Base-by-base conservation (phyloP, 92 coral and sea anemone genomes). In the Micromussa lordhowensis region DNA sequence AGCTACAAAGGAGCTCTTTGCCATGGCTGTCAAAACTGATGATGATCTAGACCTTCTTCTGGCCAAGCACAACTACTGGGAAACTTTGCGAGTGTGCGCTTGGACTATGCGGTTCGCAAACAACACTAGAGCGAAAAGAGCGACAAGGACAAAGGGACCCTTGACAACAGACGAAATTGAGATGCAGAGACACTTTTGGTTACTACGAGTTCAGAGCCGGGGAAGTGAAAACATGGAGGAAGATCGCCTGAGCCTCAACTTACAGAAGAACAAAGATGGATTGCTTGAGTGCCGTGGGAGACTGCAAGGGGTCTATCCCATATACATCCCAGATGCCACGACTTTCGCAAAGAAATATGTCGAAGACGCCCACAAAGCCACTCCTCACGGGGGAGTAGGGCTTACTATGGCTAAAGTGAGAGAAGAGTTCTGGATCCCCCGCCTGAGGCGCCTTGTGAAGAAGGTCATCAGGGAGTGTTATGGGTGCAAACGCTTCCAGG, bases 1-100 rank as follows among this genome's bases (percentile, higher is more conserved):
- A n/a, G n/a, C n/a, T n/a, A n/a, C n/a, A n/a, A n/a, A n/a, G n/a
- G n/a, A n/a, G n/a, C 54, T 92, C 32, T 89, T 94, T 70, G 91
- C 96, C 71, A 80, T 92, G 54, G 96, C 96, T 61, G 93, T 92
- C 28, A 83, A 69, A 86, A 86, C 79, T 32, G 80, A 87, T 44
- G 90, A 91, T 69, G 82, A 87, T 32, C 70, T 85, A 38, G 87
- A 86, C 68, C 32, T 80, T 17, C 90, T 86, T 18, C 90, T 91
- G 16, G n/a, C n/a, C n/a, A n/a, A n/a, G n/a, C n/a, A n/a, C n/a
- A n/a, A n/a, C n/a, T n/a, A n/a, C n/a, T n/a, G 66, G 90, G 11
- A 22, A 30, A 88, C 91, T 5, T 68, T 88, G 66, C 26, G 88
- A 61, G 91, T 77, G 82, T 82, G 88, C 84, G 91, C 89, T 7